Base-by-base conservation (phyloP, 1,140 invertebrate species). In the Neotoxoptera formosana region DNA sequence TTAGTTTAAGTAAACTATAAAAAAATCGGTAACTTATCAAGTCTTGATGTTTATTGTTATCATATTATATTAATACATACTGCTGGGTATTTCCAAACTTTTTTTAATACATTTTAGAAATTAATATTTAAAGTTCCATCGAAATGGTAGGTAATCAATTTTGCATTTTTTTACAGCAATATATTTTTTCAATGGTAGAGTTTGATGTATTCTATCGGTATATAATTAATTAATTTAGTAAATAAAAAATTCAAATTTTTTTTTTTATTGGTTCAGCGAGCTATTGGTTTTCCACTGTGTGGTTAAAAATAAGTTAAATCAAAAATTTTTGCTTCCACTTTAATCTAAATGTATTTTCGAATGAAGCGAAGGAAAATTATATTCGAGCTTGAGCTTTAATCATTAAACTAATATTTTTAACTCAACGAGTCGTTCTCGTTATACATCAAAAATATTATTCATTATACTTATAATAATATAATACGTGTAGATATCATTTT, bases 21-120 rank as follows among this genome's bases (percentile, higher is more conserved):
- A 53, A 67, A 76, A 76, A 76, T n/a, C 60, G n/a, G 60, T n/a
- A 76, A 76, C 60, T 76, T 76, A 76, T 76, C 60, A 76, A 76
- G n/a, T n/a, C 60, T 76, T 76, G 60, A 4, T 76, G 30, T n/a
- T n/a, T 17, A 76, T 20, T 76, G 30, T 76, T 76, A 76, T n/a
- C n/a, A 76, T 76, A 17, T 34, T 76, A 76, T 76, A 76, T 76
- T 76, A n/a, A n/a, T 76, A n/a, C 60, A 14, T n/a, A 76, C n/a
- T 76, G n/a, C n/a, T 76, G n/a, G n/a, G 14, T 76, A 76, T 76
- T 76, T 76, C 17, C 14, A 76, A 34, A 34, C 60, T n/a, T 76
- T n/a, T 76, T 76, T 7, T 17, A 76, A 20, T 76, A 34, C 9
- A n/a, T 76, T 76, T 76, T 17, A 76, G 60, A 76, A 76, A n/a